Conservation (phyloP, 2,888 invertebrate species). For the Rosalia funebris region DNA sequence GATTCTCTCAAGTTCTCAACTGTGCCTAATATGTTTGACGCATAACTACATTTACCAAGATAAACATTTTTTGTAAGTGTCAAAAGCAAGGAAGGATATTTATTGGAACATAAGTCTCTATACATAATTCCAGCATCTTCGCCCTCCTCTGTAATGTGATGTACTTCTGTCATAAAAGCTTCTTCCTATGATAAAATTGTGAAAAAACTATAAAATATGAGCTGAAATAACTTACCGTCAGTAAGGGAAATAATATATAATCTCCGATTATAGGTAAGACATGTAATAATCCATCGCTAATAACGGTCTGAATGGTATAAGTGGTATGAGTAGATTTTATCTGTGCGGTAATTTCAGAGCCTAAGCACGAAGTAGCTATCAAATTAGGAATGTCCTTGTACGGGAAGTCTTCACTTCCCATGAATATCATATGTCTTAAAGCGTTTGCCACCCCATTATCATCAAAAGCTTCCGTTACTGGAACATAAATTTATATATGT, state of each 20-base stretch:
- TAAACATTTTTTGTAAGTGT: conserved; percentile 82
- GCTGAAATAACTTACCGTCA: background rate
- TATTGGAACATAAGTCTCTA: conserved; percentile 70
- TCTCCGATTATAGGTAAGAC: conserved; percentile 92
- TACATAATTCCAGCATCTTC: conserved; percentile 95
- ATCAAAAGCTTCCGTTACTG: conserved; percentile 90
- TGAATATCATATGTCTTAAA: conserved; percentile 89
- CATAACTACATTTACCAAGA: conserved; percentile 84
- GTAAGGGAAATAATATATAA: conserved; percentile 81
- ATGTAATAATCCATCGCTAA: conserved; percentile 85
- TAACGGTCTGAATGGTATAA: conserved; percentile 89
- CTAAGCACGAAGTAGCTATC: conserved; percentile 87
- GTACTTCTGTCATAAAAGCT: conserved; percentile 89
- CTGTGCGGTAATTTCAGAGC: conserved; percentile 79
- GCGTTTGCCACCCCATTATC: conserved; percentile 95
- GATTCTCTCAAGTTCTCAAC: conserved; percentile 85
- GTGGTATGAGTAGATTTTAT: conserved; percentile 72
- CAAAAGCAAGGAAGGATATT: conserved; percentile 60
- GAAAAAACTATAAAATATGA: background rate
- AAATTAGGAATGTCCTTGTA: conserved; percentile 90
- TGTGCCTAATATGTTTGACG: conserved; percentile 85
- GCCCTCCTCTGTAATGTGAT: conserved; percentile 88
- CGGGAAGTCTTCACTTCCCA: conserved; percentile 89
- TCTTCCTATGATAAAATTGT: conserved; percentile 69
- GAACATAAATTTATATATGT: background rate